Evolutionary conservation across 2,888 invertebrate species (phyloP).

Genomic region (Xestobium rufovillosum): DNA sequence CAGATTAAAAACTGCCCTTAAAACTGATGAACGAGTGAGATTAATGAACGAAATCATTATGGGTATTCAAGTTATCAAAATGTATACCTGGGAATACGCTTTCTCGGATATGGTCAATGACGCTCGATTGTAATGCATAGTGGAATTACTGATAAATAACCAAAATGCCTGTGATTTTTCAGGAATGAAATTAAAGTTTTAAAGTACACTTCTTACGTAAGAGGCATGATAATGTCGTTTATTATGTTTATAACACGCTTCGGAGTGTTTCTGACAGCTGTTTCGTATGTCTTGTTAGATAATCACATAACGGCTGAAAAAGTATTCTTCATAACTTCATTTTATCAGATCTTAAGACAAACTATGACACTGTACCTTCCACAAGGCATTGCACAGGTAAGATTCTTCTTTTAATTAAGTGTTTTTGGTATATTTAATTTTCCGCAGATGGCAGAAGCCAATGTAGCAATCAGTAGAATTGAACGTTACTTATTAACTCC

Average conservation of each 20-base stretch:
- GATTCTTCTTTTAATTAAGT: slow-evolving; percentile 15
- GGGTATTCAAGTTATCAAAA: slow-evolving; percentile 87
- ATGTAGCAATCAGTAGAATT: slow-evolving; percentile 47
- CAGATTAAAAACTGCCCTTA: slow-evolving; percentile 57
- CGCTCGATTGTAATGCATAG: no score
- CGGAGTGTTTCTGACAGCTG: slow-evolving; percentile 60
- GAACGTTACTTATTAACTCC: slow-evolving; percentile 30
- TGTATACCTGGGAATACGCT: slow-evolving; percentile 90
- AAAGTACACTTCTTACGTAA: slow-evolving; percentile 52
- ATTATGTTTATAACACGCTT: slow-evolving; percentile 67
- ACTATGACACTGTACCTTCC: slow-evolving; percentile 56
- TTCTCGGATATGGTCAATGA: slow-evolving; percentile 67
- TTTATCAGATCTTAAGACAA: slow-evolving; percentile 56
- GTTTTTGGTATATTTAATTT: background rate
- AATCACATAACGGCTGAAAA: slow-evolving; percentile 41
- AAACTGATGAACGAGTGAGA: slow-evolving; percentile 77
- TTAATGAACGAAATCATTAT: slow-evolving; percentile 83
- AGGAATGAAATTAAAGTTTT: slow-evolving; percentile 50
- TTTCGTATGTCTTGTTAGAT: slow-evolving; percentile 48
- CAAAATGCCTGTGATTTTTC: no score
- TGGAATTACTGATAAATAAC: slow-evolving; percentile 47
- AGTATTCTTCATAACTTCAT: slow-evolving; percentile 51
- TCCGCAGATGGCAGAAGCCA: slow-evolving; percentile 46
- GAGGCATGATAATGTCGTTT: slow-evolving; percentile 60
- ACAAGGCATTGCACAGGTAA: slow-evolving; percentile 48